A percentile compares a stretch with the other conserved stretches of the same genome.
These are phyloP conservation scores for Chroicocephalus ridibundus DNA, from an alignment of 2,113 vertebrate genomes.

Conservation along the genomic window DNA sequence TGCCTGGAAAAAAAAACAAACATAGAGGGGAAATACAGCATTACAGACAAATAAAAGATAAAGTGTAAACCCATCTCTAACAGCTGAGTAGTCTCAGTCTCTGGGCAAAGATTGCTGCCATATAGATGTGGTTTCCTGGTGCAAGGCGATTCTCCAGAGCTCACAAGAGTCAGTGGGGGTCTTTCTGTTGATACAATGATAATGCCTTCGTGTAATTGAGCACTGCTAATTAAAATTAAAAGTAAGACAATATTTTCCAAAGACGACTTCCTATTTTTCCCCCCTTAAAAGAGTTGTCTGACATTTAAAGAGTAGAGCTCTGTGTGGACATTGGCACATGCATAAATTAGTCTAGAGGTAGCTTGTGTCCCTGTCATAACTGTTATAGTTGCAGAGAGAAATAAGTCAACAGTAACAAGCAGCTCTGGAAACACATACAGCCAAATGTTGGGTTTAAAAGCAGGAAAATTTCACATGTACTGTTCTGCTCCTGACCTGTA, in stretches of 20 bases:
- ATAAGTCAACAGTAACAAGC: not conserved
- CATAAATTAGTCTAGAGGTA: not conserved
- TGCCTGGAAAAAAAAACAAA: not conserved
- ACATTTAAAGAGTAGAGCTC: not conserved
- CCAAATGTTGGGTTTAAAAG: not conserved
- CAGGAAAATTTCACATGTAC: not conserved
- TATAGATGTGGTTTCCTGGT: not conserved
- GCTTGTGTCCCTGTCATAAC: not conserved
- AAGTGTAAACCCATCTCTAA: not conserved
- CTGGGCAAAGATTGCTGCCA: not conserved
- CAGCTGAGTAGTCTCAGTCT: not conserved
- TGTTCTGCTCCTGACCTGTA: slow-evolving; percentile 32
- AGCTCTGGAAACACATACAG: not conserved
- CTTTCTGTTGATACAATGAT: not conserved
- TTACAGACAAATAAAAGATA: not conserved
- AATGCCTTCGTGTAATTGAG: not conserved
- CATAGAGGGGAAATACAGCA: not conserved
- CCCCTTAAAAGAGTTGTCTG: not conserved
- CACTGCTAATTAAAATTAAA: slow-evolving; percentile 35
- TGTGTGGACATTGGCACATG: not conserved
- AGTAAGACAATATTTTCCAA: not conserved
- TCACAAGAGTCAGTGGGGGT: not conserved
- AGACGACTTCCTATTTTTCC: not conserved
- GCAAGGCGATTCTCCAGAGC: not conserved
- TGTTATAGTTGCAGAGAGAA: not conserved